Evolutionary conservation across 2,113 vertebrate species (phyloP), one percentile per base, ranked within the genome.

Genomic region (Catagonus wagneri): DNA sequence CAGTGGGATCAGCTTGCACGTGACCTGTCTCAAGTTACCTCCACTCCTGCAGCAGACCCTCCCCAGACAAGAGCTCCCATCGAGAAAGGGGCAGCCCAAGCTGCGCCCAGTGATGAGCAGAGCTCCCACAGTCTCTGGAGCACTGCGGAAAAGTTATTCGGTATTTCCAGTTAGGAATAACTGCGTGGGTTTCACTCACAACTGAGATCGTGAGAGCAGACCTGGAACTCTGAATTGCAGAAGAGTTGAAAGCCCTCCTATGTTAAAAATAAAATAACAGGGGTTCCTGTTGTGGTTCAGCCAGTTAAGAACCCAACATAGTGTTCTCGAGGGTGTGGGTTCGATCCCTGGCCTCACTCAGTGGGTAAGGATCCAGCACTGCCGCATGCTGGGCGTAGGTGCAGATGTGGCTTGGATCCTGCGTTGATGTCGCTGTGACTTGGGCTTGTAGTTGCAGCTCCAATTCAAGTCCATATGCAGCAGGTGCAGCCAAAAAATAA

Each of bases 111-210:
- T 78, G 56, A 90, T 14, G 68, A 75, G 84, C 14, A 52, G 19
- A 44, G 10, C 2, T 71, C 50, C 1, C 2, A 20, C 23, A 72
- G 19, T 56, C 32, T 23, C 44, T 54, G 34, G 39, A 87, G 2
- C 75, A 44, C 8, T 8, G n/a, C 4, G 23, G 22, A 44, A 36
- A n/a, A 34, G 12, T 8, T 27, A 8, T 50, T 83, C 86, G 71
- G 12, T 75, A 71, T 75, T 91, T 79, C 56, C 75, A 86, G 29
- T 54, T 93, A 56, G n/a, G 54, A 94, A 61, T 71, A 81, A 34
- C 13, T 65, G n/a, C 25, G 29, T 52, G 63, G 7, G 7, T 87
- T 92, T 75, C 20, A 60, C 65, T 79, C 36, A 72, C 25, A 75
- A 20, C 58, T 91, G 3, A 72, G 20, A 13, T 72, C 34, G 34